Evolutionary conservation across 2,888 invertebrate species (phyloP), one percentile per base, ranked within the genome.

Genomic region (Endomychus coccineus): DNA sequence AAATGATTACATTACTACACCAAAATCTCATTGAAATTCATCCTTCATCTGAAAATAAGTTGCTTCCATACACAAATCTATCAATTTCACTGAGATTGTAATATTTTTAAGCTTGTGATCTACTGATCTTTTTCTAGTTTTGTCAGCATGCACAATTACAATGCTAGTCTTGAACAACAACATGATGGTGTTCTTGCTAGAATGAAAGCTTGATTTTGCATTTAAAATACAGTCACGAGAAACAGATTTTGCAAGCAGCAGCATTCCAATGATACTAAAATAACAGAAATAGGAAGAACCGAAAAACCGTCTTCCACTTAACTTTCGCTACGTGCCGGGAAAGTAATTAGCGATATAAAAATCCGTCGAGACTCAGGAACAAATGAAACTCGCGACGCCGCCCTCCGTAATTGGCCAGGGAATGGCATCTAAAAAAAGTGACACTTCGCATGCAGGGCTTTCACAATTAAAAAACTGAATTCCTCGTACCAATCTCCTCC

Each of bases 301-400:
- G 34, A 27, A 29, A 29, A 36, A 36, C 29, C 4, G 9, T 16
- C 35, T 42, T 44, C 36, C 43, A 44, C 43, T 49, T 41, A 40
- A 43, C 25, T 31, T 36, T 24, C 36, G 19, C 45, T 56, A 65
- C 64, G 65, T 64, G 65, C 61, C 56, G 36, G 52, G 61, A 64
- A 67, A 65, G 62, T 66, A 68, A 67, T 67, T 67, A 67, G 63
- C 55, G 59, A 60, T 59, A 64, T 66, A 67, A 67, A 68, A 68
- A 67, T 66, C 66, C 64, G 61, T 54, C 59, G 63, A 61, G 63
- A 61, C 59, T 51, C 49, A 50, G 57, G 59, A 61, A 61, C 62
- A 61, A 64, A 64, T 64, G 62, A 63, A 64, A 64, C 55, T 44
- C 47, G 49, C 47, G 43, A 41, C 49, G 44, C 28, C 45, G 48